Percentiles rank a stretch among this genome's conserved stretches.
Evolutionary conservation across 2,888 invertebrate genomes (phyloP).

Genomic region (Omphaloscelis lunosa): DNA sequence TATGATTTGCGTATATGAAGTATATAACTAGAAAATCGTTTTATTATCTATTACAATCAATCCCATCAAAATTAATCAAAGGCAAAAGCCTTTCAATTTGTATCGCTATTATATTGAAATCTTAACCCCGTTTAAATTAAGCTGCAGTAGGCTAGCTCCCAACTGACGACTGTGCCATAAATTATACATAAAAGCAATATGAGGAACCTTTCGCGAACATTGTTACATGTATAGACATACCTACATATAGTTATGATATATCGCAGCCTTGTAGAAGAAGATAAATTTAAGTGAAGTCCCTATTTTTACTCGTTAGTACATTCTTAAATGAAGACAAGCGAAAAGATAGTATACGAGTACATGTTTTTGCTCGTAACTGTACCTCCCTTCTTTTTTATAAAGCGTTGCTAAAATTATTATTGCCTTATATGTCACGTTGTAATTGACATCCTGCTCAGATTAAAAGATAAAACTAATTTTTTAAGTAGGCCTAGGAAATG

Average conservation of each 20-base stretch:
- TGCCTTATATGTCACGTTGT: background rate
- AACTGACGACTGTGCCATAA: constrained; percentile 56
- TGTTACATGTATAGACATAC: constrained; percentile 12
- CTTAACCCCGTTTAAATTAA: constrained; percentile 37
- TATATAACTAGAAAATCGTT: background rate
- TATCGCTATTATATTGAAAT: constrained; percentile 11
- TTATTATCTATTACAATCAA: background rate
- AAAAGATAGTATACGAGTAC: background rate
- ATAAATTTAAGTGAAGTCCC: background rate
- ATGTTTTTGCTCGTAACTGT: background rate
- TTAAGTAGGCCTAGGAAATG: background rate
- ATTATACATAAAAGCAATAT: constrained; percentile 65
- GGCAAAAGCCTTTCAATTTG: background rate
- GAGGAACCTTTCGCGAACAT: constrained; percentile 39
- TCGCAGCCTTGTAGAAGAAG: constrained; percentile 5
- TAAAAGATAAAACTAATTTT: background rate
- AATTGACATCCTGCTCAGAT: constrained; percentile 20
- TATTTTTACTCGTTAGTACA: constrained; percentile 1
- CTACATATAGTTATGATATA: background rate
- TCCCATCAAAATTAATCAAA: background rate
- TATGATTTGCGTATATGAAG: background rate
- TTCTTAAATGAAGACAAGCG: background rate
- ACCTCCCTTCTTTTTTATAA: background rate
- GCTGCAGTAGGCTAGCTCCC: constrained; percentile 21
- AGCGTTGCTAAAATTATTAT: background rate